These are phyloP conservation scores for Helicoverpa armigera DNA, from an alignment of 1,140 invertebrate genomes.

Conservation along the genomic window DNA sequence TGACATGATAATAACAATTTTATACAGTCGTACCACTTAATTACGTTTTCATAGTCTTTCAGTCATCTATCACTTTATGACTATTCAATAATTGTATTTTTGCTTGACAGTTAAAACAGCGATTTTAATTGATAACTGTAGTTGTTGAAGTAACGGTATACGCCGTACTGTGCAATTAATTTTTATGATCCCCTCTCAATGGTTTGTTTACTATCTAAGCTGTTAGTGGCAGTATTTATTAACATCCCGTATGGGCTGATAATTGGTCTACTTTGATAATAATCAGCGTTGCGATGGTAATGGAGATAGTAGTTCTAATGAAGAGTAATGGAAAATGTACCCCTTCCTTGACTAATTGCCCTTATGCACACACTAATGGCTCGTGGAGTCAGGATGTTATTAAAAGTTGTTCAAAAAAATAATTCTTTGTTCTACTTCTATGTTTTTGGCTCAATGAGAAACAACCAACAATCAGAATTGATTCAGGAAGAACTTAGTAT, in stretches of 20 bases:
- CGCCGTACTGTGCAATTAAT: not conserved
- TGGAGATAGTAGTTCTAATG: not conserved
- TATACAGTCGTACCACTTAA: too few relatives aligned
- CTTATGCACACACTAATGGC: too few relatives aligned
- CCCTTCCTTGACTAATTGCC: too few relatives aligned
- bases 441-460: too few relatives aligned
- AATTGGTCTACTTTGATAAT: constrained; percentile 8
- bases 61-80: not conserved
- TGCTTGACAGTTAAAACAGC: not conserved
- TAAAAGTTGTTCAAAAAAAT: too few relatives aligned
- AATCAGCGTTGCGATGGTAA: not conserved
- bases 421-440: too few relatives aligned
- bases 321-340: too few relatives aligned
- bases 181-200: not conserved
- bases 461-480: too few relatives aligned
- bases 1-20: too few relatives aligned
- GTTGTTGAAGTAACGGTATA: not conserved
- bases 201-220: not conserved
- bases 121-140: not conserved
- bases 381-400: too few relatives aligned
- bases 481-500: too few relatives aligned
- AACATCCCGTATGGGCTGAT: not conserved
- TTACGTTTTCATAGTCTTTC: too few relatives aligned
- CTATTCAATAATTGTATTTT: not conserved
- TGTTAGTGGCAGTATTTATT: not conserved